Percentiles rank a stretch among this genome's conserved stretches.
These are phyloP conservation scores for Dipodomys merriami DNA, from an alignment of 2,113 vertebrate species.

Conservation along the genomic window DNA sequence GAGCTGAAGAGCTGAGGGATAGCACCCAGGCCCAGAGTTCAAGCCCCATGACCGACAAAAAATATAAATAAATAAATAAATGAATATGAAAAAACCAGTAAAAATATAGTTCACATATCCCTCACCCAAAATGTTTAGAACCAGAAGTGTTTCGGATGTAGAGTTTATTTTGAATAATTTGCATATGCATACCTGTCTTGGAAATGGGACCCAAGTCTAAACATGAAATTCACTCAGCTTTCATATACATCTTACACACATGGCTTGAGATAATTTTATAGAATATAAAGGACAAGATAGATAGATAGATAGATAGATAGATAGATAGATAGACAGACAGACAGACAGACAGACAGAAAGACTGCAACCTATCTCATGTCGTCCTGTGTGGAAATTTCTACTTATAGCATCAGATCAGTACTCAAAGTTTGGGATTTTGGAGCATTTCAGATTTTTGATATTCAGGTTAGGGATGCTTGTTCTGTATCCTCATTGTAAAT, in stretches of 20 bases:
- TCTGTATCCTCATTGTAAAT: background rate
- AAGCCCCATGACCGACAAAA: too few relatives aligned
- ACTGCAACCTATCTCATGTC: background rate
- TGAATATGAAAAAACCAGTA: background rate
- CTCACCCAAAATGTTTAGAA: background rate
- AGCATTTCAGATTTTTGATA: background rate
- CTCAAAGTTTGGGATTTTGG: background rate
- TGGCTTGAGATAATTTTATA: background rate
- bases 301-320: too few relatives aligned
- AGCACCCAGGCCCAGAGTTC: too few relatives aligned
- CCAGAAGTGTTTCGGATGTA: background rate
- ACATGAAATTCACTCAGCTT: background rate
- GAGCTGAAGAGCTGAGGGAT: too few relatives aligned
- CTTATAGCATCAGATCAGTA: background rate
- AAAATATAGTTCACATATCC: background rate
- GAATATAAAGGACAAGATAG: background rate
- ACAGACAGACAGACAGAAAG: too few relatives aligned
- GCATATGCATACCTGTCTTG: background rate
- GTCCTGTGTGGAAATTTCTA: background rate
- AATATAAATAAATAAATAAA: too few relatives aligned
- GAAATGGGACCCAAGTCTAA: background rate
- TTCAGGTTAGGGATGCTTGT: background rate
- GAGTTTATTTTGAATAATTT: background rate
- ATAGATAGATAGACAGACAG: too few relatives aligned
- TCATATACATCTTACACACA: background rate